These are phyloP conservation scores for Barbus barbus DNA, from an alignment of 2,113 vertebrate species.

Conservation along the genomic window DNA sequence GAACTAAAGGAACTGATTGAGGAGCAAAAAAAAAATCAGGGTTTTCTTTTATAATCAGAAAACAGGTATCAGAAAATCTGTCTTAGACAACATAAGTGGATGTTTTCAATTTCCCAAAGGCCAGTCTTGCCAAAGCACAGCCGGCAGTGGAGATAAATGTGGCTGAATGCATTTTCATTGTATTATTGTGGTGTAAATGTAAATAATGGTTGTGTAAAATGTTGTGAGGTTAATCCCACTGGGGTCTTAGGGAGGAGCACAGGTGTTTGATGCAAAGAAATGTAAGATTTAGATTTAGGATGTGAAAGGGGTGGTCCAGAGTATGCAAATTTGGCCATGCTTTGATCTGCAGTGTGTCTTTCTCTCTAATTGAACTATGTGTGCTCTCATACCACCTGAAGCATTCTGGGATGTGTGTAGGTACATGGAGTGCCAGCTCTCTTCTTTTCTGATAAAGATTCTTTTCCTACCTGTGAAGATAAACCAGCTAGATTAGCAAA, in stretches of 20 bases:
- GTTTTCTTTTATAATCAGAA: not conserved
- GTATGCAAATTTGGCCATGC: not conserved
- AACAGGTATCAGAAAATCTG: conserved; percentile 13
- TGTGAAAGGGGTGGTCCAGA: not conserved
- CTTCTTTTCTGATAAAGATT: not conserved
- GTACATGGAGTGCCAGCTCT: conserved; percentile 1
- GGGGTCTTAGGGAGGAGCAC: not conserved
- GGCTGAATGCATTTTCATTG: conserved; percentile 19
- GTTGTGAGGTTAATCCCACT: not conserved
- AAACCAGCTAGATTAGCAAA: conserved; percentile 11
- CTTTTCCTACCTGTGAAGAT: not conserved
- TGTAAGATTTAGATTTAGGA: not conserved
- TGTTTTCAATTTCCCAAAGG: conserved; percentile 37
- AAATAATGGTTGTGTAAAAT: conserved; percentile 25
- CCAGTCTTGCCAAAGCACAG: not conserved
- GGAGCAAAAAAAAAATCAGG: too few species aligned
- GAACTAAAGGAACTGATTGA: too few species aligned
- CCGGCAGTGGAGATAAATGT: conserved; percentile 8
- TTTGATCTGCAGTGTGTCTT: not conserved
- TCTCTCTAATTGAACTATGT: not conserved
- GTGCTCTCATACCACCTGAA: not conserved
- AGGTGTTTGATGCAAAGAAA: not conserved
- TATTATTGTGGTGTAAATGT: conserved; percentile 32
- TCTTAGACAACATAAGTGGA: conserved; percentile 21
- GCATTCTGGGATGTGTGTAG: not conserved